phyloP scores from a whole-genome alignment of 2,113 vertebrate genomes.

The Hippolais icterina region DNA sequence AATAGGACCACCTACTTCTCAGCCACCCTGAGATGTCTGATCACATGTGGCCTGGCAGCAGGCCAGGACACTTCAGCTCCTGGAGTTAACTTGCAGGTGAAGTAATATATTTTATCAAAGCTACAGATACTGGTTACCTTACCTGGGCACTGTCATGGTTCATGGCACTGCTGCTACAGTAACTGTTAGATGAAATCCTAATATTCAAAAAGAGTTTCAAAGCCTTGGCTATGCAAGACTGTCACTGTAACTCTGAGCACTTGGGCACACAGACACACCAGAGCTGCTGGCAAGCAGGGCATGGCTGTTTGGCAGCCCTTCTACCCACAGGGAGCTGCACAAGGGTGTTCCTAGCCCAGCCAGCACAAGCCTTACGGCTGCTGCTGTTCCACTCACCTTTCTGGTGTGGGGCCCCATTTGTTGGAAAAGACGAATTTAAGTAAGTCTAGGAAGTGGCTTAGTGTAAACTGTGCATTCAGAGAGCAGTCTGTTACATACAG shows the following conservation, averaged over 20 bases:
- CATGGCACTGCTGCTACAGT: not conserved
- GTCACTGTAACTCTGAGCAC: not conserved
- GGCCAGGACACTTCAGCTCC: not conserved
- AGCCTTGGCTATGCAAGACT: not conserved
- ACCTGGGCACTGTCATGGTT: not conserved
- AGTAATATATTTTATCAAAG: not conserved
- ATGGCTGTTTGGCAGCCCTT: not conserved
- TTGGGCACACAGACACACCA: fast-evolving
- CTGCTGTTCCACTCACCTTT: not conserved
- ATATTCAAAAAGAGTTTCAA: not conserved
- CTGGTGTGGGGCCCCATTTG: fast-evolving
- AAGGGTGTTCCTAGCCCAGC: not conserved
- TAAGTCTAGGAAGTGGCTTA: not conserved
- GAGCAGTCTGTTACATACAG: not conserved
- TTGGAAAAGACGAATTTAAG: not conserved
- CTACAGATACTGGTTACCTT: not conserved
- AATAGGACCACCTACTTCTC: no score
- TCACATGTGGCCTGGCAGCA: not conserved
- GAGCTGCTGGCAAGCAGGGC: not conserved
- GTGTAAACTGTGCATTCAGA: not conserved
- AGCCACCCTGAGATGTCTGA: not conserved
- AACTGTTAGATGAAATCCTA: not conserved
- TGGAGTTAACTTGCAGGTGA: not conserved
- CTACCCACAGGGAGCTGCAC: not conserved
- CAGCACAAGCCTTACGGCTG: not conserved